Conservation (phyloP, 2,888 invertebrate genomes). For the Brachypalpus laphriformis region DNA sequence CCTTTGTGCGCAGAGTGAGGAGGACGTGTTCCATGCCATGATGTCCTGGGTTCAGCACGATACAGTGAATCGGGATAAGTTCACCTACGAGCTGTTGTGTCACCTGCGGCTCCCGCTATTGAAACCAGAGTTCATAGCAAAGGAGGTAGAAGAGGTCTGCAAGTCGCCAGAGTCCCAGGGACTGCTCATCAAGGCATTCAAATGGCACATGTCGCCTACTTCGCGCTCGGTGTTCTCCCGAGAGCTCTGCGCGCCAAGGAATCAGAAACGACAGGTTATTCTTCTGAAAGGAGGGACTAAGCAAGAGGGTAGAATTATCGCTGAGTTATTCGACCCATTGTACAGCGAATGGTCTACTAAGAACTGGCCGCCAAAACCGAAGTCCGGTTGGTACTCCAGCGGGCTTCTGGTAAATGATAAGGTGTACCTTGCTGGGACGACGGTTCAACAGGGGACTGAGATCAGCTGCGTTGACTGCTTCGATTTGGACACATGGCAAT, state of each 20-base stretch:
- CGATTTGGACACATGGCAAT: not conserved
- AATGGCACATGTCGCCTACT: conserved; percentile 16
- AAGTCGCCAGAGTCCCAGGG: not conserved
- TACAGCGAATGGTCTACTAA: not conserved
- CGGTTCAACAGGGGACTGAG: not conserved
- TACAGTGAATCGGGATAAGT: not conserved
- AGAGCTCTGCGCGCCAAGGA: conserved; percentile 14
- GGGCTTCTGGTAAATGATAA: not conserved
- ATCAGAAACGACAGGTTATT: not conserved
- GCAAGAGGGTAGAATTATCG: not conserved
- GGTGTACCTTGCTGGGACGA: not conserved
- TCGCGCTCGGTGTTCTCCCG: not conserved
- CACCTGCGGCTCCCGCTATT: conserved; percentile 27
- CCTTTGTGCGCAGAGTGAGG: conserved; percentile 7
- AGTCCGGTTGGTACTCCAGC: conserved; percentile 15
- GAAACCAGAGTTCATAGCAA: conserved; percentile 9
- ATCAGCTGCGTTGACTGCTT: conserved; percentile 12
- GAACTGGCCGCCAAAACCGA: not conserved
- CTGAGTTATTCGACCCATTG: not conserved
- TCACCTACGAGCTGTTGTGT: not conserved
- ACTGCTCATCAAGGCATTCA: conserved; percentile 22
- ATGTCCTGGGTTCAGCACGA: conserved; percentile 18
- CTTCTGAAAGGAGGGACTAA: not conserved
- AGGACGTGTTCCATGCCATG: conserved; percentile 21
- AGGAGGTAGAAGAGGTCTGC: not conserved